Evolutionary conservation across 2,797 vertebrate genomes (phyloP), one percentile per base, ranked within the genome.

Genomic region (Zalophus californianus): DNA sequence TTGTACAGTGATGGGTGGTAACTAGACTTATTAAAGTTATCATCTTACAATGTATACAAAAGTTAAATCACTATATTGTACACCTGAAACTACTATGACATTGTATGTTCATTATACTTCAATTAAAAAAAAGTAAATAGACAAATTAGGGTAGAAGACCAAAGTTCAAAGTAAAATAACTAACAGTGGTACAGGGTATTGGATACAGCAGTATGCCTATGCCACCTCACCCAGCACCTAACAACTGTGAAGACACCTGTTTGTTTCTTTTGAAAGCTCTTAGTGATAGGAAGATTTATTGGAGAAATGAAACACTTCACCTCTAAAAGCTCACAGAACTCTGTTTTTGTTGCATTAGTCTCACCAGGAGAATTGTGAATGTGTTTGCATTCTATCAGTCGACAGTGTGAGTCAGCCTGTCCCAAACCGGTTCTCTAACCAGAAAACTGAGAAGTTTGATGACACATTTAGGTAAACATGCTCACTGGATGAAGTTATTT

Each of bases 401-500:
- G 64, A 68, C 54, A 98, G 90, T 86, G 90, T 98, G 98, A 98
- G 97, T 98, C 98, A 98, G 91, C 95, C 91, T 98, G 96, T 98
- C 97, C 98, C 98, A 97, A 97, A 97, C 93, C 70, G 64, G 98
- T 98, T 98, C 98, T 98, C 96, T 97, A 98, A 97, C 97, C 96
- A 98, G 97, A 97, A 98, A 98, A 97, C 78, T 85, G 91, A 98
- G 98, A 98, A 91, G 87, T 96, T 89, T 98, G 97, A 98, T 58
- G 96, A 98, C 98, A 98, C 97, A 98, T 97, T 98, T 98, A 98
- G 96, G 98, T 98, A 98, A 98, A 98, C 78, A 97, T 62, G 95
- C 95, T 98, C 92, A 97, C 56, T 97, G 96, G 97, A 98, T 98
- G 97, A 98, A 98, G 91, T 98, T 98, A 98, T 95, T 98, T 97